phyloP scores from a whole-genome alignment of 2,797 vertebrate genomes.

The Lutjanus argentimaculatus region DNA sequence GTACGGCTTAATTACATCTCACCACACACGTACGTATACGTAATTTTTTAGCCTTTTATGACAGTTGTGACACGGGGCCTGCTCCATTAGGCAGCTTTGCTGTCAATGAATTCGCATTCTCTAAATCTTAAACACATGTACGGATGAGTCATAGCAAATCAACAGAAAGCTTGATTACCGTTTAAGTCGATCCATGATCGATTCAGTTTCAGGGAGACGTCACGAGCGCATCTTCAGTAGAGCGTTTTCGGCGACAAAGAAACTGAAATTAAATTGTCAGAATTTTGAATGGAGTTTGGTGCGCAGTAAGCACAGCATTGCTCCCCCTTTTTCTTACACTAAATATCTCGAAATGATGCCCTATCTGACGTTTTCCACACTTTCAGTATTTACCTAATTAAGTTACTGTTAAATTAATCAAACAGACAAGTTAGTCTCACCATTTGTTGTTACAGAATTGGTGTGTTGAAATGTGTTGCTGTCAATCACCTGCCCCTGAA shows the following conservation, averaged over 20 bases:
- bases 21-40: neutral
- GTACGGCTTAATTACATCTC: neutral
- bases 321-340: neutral
- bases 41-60: neutral
- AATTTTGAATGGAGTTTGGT: slow-evolving; percentile 9
- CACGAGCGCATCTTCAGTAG: accelerated
- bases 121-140: no score
- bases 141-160: no score
- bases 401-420: neutral
- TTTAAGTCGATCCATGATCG: neutral
- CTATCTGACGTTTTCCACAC: neutral
- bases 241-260: no score
- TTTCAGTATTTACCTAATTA: neutral
- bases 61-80: neutral
- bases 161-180: neutral
- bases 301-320: no score
- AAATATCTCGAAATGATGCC: neutral
- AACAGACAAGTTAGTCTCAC: accelerated
- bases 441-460: neutral
- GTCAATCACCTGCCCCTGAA: neutral
- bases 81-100: neutral
- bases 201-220: accelerated
- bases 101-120: neutral
- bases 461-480: neutral
- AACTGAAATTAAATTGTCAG: neutral